Base-by-base conservation (phyloP, 2,113 vertebrate species). In the Parus major region DNA sequence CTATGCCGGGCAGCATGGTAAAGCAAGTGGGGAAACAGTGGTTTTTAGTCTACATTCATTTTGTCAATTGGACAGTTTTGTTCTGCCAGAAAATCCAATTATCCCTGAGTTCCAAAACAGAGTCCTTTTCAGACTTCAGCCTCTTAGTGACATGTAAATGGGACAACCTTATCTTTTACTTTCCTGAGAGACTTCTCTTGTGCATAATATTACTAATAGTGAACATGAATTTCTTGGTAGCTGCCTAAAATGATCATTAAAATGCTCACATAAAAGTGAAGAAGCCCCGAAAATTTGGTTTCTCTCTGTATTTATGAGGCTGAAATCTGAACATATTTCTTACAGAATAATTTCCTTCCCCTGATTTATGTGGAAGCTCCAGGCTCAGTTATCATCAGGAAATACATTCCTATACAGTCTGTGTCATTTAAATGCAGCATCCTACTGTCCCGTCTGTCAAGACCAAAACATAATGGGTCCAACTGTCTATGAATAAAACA, bases 401-500 rank as follows among this genome's bases (percentile, higher is more conserved):
- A 96, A 96, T 95, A 92, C 91, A 95, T 96, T 96, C 92, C 95
- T 96, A 85, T 96, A 95, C 90, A 95, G 92, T 91, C 90, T 96
- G 79, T 94, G 92, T 80, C 95, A 96, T 97, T 97, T 96, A 96
- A 96, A 94, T 84, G 64, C 77, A 96, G 82, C 82, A 96, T 97
- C 96, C 95, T 88, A 96, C 78, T 95, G 95, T 97, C 95, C 94
- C 16, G 35, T 95, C 96, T 97, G 94, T 97, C 96, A 97, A 91
- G 95, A 97, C 93, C 91, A 93, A 97, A 97, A 94, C 86, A 90
- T 98, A 98, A 97, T 96, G 85, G 82, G 92, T 88, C 95, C 96
- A 97, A 98, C 96, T 97, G 97, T 96, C 95, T 98, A 96, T 96
- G 96, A 97, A 97, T 95, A 96, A 97, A 98, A 97, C 97, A 98